Evolutionary conservation across 2,888 invertebrate genomes (phyloP).

Genomic region (Lottia gigantea): DNA sequence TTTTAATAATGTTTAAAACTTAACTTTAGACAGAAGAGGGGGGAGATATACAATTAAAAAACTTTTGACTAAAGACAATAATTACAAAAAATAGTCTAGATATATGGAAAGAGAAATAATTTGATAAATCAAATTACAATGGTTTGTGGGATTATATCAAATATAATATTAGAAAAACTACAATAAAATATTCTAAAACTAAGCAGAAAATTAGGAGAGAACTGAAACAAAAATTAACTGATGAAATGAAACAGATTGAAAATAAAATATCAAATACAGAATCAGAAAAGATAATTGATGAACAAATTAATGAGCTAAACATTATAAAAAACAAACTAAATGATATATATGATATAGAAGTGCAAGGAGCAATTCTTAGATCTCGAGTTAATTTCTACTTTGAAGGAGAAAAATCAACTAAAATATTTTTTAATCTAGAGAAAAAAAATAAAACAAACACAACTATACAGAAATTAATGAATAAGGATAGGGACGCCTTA

Average conservation of each 20-base stretch:
- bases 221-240: not conserved
- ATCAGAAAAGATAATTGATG: not conserved
- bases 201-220: too few relatives aligned
- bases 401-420: not conserved
- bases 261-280: not conserved
- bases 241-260: slow-evolving; percentile 7
- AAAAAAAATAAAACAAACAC: not conserved
- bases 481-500: not conserved
- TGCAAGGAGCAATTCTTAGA: slow-evolving; percentile 3
- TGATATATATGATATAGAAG: not conserved
- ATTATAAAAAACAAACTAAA: not conserved
- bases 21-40: too few relatives aligned
- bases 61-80: not conserved
- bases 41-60: too few relatives aligned
- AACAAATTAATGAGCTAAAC: not conserved
- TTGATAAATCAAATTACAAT: slow-evolving; percentile 1
- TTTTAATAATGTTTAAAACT: too few relatives aligned
- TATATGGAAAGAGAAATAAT: not conserved
- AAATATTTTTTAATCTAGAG: slow-evolving; percentile 1
- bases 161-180: not conserved
- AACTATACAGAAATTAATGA: not conserved
- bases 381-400: not conserved
- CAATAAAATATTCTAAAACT: too few relatives aligned
- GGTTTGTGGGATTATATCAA: not conserved
- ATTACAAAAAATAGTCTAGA: not conserved